Base-by-base conservation (phyloP, 2,888 invertebrate genomes). In the Dascillus cervinus region DNA sequence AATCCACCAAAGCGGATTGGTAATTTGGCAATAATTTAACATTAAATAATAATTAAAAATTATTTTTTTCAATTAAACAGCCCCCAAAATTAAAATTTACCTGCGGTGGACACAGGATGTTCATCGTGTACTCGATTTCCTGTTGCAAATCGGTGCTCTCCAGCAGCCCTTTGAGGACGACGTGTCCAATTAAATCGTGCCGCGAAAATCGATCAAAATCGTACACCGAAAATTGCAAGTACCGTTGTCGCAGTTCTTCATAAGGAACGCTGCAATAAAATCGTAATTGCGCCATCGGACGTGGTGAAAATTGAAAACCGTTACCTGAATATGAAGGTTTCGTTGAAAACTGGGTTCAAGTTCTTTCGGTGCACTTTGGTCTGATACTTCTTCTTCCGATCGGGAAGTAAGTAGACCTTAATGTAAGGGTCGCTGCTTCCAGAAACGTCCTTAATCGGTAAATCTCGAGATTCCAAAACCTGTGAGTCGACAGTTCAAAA, bases 351-450 rank as follows among this genome's bases (percentile, higher is more conserved):
- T 0, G 86, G 86, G 53, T 85, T 82, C 36, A 84, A 64, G 55
- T 84, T 86, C 62, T 83, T 83, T 42, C 86, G 67, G 50, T 86
- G 85, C 2, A 84, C 83, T 62, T 87, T 84, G 2, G 88, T 88
- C 59, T 87, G 86, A 59, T 79, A 86, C 62, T 87, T 88, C 66
- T 85, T 84, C 64, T 87, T 84, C 44, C 87, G 70, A 52, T 89
- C 89, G 0, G 89, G 89, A 8, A 89, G 66, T 1, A 89, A 71
- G 58, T 86, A 84, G 29, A 88, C 76, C 65, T 88, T 89, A 44
- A 89, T 82, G 64, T 90, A 90, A 0, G 90, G 89, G 61, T 90
- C 89, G 39, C 85, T 85, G 56, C 86, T 86, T 4, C 85, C 86
- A 0, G 81, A 78, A 38, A 86, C 82, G 50, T 88, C 88, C 60